Evolutionary conservation across 2,113 vertebrate species (phyloP), one percentile per base, ranked within the genome.

Genomic region (Osmerus eperlanus): DNA sequence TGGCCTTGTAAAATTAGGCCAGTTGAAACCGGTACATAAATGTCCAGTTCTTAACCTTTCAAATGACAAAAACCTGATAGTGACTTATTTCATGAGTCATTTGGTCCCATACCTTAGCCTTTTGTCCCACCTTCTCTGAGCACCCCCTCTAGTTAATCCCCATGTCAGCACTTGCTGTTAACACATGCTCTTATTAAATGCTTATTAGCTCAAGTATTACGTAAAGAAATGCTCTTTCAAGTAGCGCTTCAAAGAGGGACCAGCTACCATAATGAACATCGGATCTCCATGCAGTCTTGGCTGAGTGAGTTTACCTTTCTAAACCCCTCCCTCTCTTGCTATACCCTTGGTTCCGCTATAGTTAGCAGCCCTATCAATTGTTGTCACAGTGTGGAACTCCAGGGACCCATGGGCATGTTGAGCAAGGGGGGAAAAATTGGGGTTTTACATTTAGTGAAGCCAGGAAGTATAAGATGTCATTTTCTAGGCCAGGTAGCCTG

Each of bases 401-500:
- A 29, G 82, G 81, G 84, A 82, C 21, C 19, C 56, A 28, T 51
- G 16, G 66, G 70, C 61, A 54, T 23, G 67, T 77, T 65, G 73
- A 81, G 62, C 68, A 79, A 80, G 70, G 81, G 76, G 59, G 15
- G 72, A 0, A 1, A 12, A 47, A 47, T 47, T 66, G 70, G 77
- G 74, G 61, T 81, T 78, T 79, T 81, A 78, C 72, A 89, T 78
- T 64, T 73, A 64, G 78, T 77, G 76, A 68, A 79, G 83, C 72
- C 63, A 65, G 78, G 81, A 80, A 70, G 79, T 59, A 73, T 67
- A 71, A 56, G 66, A 75, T 76, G 58, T 83, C 68, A 70, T 83
- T 93, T 92, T 91, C 87, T 91, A 85, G 83, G 91, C 87, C 88
- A 90, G 78, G 79, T 87, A 81, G n/a, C n/a, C n/a, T n/a, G 65